Evolutionary conservation across 2,888 invertebrate species (phyloP).

Genomic region (Orchesellides sinensis): DNA sequence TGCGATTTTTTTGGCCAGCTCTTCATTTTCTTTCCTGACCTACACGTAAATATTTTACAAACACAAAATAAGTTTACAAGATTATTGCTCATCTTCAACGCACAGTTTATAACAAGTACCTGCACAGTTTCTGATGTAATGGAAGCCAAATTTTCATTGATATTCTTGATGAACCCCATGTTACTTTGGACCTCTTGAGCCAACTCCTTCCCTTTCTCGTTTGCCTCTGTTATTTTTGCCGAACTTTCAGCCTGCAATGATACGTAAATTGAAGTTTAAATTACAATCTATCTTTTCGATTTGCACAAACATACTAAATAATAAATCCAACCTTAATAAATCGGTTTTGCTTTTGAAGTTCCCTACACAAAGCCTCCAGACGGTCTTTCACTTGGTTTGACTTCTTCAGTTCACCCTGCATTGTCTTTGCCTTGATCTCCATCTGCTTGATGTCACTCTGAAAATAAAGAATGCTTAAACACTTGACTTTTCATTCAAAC

Average conservation of each 20-base stretch:
- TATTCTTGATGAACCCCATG: conserved; percentile 75
- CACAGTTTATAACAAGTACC: conserved; percentile 41
- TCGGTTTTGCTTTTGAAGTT: conserved; percentile 74
- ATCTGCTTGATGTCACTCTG: conserved; percentile 72
- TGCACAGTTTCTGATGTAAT: conserved; percentile 73
- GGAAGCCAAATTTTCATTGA: conserved; percentile 74
- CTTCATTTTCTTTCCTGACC: conserved; percentile 74
- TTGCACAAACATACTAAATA: no score
- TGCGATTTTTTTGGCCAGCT: conserved; percentile 70
- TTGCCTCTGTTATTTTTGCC: conserved; percentile 73
- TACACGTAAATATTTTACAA: conserved; percentile 21
- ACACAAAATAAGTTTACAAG: background rate
- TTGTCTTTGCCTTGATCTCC: conserved; percentile 69
- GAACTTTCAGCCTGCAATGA: conserved; percentile 71
- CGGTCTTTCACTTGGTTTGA: conserved; percentile 72
- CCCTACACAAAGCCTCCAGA: conserved; percentile 73
- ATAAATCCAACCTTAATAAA: conserved; percentile 74
- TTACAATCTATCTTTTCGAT: background rate
- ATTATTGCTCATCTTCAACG: no score
- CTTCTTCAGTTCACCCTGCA: conserved; percentile 71
- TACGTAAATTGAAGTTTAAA: background rate
- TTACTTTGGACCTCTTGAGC: conserved; percentile 74
- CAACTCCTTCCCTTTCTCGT: conserved; percentile 73
- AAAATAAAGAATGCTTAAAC: background rate
- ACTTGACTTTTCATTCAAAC: no score